Percentiles rank a stretch among this genome's conserved stretches.
phyloP scores from a whole-genome alignment of 1,140 invertebrate species.

The Aphidius gifuensis region DNA sequence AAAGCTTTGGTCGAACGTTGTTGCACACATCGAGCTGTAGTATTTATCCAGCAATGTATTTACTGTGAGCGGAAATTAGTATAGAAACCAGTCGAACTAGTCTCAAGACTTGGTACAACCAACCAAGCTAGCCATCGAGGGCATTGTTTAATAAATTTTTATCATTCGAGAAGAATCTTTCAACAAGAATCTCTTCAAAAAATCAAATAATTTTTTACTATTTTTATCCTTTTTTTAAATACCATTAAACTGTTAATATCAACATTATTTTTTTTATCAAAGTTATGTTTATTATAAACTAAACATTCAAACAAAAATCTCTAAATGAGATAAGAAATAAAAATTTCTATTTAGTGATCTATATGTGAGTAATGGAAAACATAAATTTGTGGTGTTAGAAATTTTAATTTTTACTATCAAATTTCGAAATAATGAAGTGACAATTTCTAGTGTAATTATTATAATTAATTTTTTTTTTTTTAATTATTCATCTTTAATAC shows the following conservation, averaged over 20 bases:
- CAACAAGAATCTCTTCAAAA: background rate
- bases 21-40: too few species aligned
- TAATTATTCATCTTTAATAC: background rate
- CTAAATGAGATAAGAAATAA: too few species aligned
- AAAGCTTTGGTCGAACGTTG: too few species aligned
- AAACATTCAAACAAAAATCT: too few species aligned
- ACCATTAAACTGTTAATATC: too few species aligned
- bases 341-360: too few species aligned
- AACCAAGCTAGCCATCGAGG: background rate
- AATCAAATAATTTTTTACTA: too few species aligned
- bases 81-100: constrained; percentile 21
- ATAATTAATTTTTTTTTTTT: background rate
- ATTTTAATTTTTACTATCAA: too few species aligned
- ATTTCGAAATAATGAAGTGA: background rate
- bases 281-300: background rate
- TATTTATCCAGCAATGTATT: background rate
- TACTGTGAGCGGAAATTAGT: constrained; percentile 20
- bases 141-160: constrained; percentile 2
- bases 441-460: background rate
- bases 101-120: constrained; percentile 4
- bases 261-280: too few species aligned
- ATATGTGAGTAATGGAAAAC: too few species aligned
- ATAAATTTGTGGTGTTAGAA: too few species aligned
- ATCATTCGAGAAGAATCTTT: constrained; percentile 2
- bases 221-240: too few species aligned